Percentiles rank a stretch among this genome's conserved stretches.
Conservation (phyloP, 2,797 vertebrate genomes). For the Lophius americanus region DNA sequence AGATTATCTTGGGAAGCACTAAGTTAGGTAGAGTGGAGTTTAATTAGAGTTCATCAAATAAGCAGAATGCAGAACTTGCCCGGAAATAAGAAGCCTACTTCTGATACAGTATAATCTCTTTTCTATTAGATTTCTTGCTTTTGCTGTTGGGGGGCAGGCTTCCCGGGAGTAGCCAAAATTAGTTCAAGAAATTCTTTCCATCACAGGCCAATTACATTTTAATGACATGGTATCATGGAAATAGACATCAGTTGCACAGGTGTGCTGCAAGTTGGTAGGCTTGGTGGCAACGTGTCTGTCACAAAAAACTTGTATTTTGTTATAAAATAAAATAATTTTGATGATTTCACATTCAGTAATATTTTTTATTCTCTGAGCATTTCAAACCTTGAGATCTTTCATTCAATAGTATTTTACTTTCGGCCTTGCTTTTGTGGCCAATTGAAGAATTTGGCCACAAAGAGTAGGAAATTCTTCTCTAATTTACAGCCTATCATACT, state of each 20-base stretch:
- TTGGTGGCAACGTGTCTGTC: conserved; percentile 9
- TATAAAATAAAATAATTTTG: too few species aligned
- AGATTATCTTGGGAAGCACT: conserved; percentile 35
- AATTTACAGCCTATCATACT: too few species aligned
- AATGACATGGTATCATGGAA: too few species aligned
- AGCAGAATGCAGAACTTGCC: conserved; percentile 27
- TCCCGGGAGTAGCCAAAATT: conserved; percentile 15
- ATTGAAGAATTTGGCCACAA: too few species aligned
- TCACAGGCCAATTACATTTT: conserved; percentile 1
- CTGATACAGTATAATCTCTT: conserved; percentile 29
- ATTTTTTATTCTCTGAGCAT: too few species aligned
- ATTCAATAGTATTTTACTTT: too few species aligned
- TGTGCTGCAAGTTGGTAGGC: background rate
- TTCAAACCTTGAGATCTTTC: too few species aligned
- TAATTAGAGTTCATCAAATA: conserved; percentile 9
- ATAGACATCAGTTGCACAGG: too few species aligned
- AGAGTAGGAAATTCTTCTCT: too few species aligned
- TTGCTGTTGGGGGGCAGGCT: conserved; percentile 11
- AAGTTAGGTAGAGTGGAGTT: conserved; percentile 9
- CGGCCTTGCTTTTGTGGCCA: too few species aligned
- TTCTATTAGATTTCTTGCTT: conserved; percentile 27
- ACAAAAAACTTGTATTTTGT: too few species aligned
- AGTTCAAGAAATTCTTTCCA: conserved; percentile 14
- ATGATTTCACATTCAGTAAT: too few species aligned
- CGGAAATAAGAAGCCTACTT: conserved; percentile 24